Evolutionary conservation across 2,113 vertebrate species (phyloP), one percentile per base, ranked within the genome.

Genomic region (Microtus montanus): DNA sequence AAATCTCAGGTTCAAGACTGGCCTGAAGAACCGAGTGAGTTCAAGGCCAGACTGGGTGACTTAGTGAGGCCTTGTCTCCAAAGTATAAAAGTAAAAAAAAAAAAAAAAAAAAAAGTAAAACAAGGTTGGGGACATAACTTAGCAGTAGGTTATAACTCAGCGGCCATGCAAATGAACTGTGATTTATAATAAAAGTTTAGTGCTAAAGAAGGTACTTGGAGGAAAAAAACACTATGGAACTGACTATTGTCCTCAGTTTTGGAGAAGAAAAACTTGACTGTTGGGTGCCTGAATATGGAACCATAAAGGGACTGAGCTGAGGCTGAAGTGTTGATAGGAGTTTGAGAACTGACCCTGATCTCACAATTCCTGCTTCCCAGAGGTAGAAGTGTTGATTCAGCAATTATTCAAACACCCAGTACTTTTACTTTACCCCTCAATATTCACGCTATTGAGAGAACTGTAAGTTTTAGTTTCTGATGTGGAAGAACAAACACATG

Each of bases 241-340:
- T 41, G 20, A 49, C 49, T 88, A 14, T 85, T 77, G 63, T 66
- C 38, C 12, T 90, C 28, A 61, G 30, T 71, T 95, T 61, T 80
- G 90, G 26, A 17, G 44, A 88, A 84, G 30, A 38, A 83, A 44
- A 94, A 93, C 33, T 66, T 79, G 95, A 95, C 33, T 15, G 0
- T 71, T 22, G 24, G 41, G 15, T 90, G 1, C 33, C n/a, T 89
- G 1, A 44, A 49, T 47, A 5, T 38, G 19, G 15, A 86, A 17
- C 8, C 26, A 28, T 26, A 54, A 54, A 68, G 1, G 30, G 1
- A 15, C 13, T 86, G 52, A 54, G 17, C n/a, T 79, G 26, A 93
- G 12, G 1, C 17, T 35, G 38, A 24, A 44, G 5, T 75, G 26
- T 52, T 91, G 61, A 35, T 9, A 63, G 33, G 66, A 26, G 30